These are phyloP conservation scores for Cydia fagiglandana DNA, from an alignment of 1,140 invertebrate genomes.

Conservation along the genomic window DNA sequence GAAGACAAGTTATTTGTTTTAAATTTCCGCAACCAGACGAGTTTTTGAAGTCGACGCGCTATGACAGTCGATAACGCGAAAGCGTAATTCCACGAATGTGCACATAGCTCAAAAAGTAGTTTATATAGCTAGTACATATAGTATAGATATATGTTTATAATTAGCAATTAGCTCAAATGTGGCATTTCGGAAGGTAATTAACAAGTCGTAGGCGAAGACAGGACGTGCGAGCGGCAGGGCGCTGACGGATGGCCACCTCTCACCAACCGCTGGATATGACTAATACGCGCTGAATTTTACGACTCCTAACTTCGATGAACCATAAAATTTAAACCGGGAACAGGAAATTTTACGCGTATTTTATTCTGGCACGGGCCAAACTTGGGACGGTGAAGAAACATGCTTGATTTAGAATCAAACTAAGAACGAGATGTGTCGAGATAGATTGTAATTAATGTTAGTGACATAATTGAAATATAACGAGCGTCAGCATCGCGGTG, in stretches of 20 bases:
- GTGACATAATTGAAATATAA: slow-evolving; percentile 34
- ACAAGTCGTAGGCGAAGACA: slow-evolving; percentile 59
- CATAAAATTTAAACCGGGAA: slow-evolving; percentile 60
- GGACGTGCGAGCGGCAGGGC: slow-evolving; percentile 43
- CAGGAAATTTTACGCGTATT: slow-evolving; percentile 47
- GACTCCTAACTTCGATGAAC: slow-evolving; percentile 58
- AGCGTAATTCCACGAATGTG: background rate
- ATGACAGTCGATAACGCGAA: slow-evolving; percentile 15
- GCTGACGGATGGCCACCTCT: slow-evolving; percentile 59
- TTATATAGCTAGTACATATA: background rate
- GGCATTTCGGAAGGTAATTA: slow-evolving; percentile 57
- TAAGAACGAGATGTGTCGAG: slow-evolving; percentile 20
- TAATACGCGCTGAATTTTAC: slow-evolving; percentile 61
- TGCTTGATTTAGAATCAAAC: slow-evolving; percentile 25
- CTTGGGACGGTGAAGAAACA: slow-evolving; percentile 24
- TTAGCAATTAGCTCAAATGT: slow-evolving; percentile 32
- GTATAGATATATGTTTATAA: slow-evolving; percentile 12
- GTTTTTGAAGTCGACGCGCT: slow-evolving; percentile 31
- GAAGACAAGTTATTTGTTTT: slow-evolving; percentile 40
- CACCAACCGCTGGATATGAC: slow-evolving; percentile 49
- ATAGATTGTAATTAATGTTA: slow-evolving; percentile 26
- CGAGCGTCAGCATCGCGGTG: slow-evolving; percentile 35
- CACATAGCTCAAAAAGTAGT: background rate
- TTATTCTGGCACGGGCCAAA: slow-evolving; percentile 38
- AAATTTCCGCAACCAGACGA: slow-evolving; percentile 38